Evolutionary conservation across 2,888 invertebrate genomes (phyloP).

Genomic region (Prosapia bicincta): DNA sequence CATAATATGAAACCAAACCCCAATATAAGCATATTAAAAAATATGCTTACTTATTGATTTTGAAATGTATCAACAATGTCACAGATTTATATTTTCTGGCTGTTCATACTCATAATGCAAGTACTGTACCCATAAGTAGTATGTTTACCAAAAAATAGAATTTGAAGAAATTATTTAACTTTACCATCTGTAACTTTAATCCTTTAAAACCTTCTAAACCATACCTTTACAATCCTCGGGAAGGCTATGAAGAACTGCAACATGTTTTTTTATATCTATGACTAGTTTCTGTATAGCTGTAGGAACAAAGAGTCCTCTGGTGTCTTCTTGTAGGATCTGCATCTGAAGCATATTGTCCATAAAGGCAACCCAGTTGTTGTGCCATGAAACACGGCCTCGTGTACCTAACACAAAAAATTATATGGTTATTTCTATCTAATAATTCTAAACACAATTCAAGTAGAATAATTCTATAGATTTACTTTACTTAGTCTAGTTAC

Average conservation of each 20-base stretch:
- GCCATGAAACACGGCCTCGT: slow-evolving; percentile 60
- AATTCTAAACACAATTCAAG: background rate
- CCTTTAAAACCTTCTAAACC: too few relatives aligned
- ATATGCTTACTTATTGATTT: too few relatives aligned
- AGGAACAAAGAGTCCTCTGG: slow-evolving; percentile 68
- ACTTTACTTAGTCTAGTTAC: too few relatives aligned
- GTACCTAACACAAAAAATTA: slow-evolving; percentile 42
- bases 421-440: background rate
- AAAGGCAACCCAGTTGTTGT: slow-evolving; percentile 82
- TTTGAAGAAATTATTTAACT: too few relatives aligned
- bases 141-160: too few relatives aligned
- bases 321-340: slow-evolving; percentile 65
- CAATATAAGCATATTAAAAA: too few relatives aligned
- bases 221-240: slow-evolving; percentile 36
- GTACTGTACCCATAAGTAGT: too few relatives aligned
- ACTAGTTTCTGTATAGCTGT: slow-evolving; percentile 67
- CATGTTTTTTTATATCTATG: slow-evolving; percentile 64
- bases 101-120: too few relatives aligned
- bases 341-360: slow-evolving; percentile 88
- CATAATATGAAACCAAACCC: too few relatives aligned
- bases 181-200: too few relatives aligned
- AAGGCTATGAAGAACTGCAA: slow-evolving; percentile 46
- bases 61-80: too few relatives aligned
- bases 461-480: background rate
- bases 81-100: too few relatives aligned